Evolutionary conservation across 2,888 invertebrate genomes (phyloP).

Genomic region (Physocephala rufipes): DNA sequence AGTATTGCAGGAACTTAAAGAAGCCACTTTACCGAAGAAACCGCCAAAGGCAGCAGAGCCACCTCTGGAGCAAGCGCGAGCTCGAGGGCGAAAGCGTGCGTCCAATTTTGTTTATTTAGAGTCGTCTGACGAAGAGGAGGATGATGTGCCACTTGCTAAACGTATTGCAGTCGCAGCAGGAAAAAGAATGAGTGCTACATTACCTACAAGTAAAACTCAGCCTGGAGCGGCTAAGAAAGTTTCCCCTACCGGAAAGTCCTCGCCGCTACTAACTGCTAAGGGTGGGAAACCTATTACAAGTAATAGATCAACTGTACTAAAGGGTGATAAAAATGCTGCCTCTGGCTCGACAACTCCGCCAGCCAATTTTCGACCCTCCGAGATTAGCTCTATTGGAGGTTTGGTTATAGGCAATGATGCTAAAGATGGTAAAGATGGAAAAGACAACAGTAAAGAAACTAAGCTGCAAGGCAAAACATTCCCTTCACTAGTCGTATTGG

Average conservation of each 20-base stretch:
- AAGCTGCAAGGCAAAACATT: slow-evolving; percentile 83
- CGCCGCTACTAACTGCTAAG: slow-evolving; percentile 44
- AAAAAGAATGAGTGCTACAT: slow-evolving; percentile 47
- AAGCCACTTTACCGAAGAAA: slow-evolving; percentile 60
- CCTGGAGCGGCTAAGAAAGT: slow-evolving; percentile 32
- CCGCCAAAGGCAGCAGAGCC: slow-evolving; percentile 53
- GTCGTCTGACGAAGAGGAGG: slow-evolving; percentile 65
- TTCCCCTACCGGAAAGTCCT: slow-evolving; percentile 46
- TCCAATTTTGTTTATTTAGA: slow-evolving; percentile 60
- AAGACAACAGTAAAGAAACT: slow-evolving; percentile 78
- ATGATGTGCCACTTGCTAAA: slow-evolving; percentile 67
- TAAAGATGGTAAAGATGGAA: slow-evolving; percentile 69
- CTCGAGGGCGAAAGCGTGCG: slow-evolving; percentile 51
- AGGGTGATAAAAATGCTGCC: slow-evolving; percentile 31
- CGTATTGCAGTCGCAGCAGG: slow-evolving; percentile 58
- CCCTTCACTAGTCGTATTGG: slow-evolving; percentile 85
- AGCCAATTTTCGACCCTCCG: slow-evolving; percentile 72
- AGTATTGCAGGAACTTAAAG: slow-evolving; percentile 60
- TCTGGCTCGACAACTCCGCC: slow-evolving; percentile 38
- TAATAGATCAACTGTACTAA: slow-evolving; percentile 34
- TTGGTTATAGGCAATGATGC: slow-evolving; percentile 71
- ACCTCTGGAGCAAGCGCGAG: slow-evolving; percentile 34
- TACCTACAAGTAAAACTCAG: slow-evolving; percentile 37
- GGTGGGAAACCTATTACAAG: slow-evolving; percentile 12
- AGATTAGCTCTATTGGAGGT: slow-evolving; percentile 78